phyloP scores from a whole-genome alignment of 2,888 invertebrate genomes.

The Cryptus armator region DNA sequence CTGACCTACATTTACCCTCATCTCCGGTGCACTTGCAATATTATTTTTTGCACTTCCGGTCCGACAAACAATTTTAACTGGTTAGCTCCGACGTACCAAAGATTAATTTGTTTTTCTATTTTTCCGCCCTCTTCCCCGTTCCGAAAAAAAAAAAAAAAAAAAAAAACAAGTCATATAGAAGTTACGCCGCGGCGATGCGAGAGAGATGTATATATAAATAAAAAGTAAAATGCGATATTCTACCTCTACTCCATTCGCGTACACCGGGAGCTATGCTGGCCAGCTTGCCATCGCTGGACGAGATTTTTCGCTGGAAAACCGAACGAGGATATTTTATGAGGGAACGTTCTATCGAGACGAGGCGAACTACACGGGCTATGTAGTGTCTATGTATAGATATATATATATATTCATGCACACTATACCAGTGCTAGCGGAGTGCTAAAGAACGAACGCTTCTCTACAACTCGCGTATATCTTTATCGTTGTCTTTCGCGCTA shows the following conservation, averaged over 20 bases:
- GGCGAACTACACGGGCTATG: slow-evolving; percentile 50
- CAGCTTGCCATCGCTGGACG: slow-evolving; percentile 21
- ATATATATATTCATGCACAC: not conserved
- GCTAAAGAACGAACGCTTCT: slow-evolving; percentile 50
- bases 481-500: slow-evolving; percentile 65
- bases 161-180: not conserved
- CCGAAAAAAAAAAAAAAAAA: slow-evolving; percentile 5
- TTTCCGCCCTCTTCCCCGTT: not conserved
- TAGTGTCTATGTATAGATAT: not conserved
- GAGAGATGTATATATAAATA: slow-evolving; percentile 20
- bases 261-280: not conserved
- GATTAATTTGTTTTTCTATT: slow-evolving; percentile 40
- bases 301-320: slow-evolving; percentile 47
- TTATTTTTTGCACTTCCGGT: slow-evolving; percentile 7
- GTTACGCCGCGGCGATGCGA: not conserved
- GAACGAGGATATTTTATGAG: slow-evolving; percentile 73
- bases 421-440: slow-evolving; percentile 43
- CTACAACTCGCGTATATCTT: slow-evolving; percentile 70
- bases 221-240: slow-evolving; percentile 25
- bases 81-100: not conserved
- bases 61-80: slow-evolving; percentile 8
- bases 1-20: not conserved
- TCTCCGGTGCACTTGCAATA: not conserved
- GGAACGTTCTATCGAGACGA: slow-evolving; percentile 67
- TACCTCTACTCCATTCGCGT: not conserved